Percentiles rank a stretch among this genome's conserved stretches.
Evolutionary conservation across 2,797 vertebrate species (phyloP).

Genomic region (Trematomus bernacchii): DNA sequence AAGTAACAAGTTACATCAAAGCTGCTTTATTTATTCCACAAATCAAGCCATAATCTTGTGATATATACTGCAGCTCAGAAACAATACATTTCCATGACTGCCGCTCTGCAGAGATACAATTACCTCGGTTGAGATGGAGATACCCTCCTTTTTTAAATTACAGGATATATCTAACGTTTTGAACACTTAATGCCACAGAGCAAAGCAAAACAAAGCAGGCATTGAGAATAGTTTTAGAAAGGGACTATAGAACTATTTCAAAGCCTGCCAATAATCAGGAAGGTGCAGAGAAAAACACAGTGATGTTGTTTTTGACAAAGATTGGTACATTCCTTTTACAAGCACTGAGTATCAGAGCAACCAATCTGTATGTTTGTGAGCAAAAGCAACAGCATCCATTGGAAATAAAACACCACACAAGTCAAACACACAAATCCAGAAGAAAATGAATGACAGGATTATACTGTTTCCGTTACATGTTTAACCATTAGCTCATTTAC

Average conservation of each 20-base stretch:
- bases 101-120: constrained; percentile 15
- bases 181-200: constrained; percentile 50
- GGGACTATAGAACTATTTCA: constrained; percentile 33
- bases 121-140: constrained; percentile 12
- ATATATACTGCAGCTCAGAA: constrained; percentile 8
- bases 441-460: constrained; percentile 31
- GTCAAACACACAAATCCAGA: constrained; percentile 23
- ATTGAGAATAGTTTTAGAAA: constrained; percentile 46
- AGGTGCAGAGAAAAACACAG: constrained; percentile 31
- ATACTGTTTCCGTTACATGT: constrained; percentile 13
- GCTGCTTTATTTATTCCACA: constrained; percentile 4
- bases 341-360: constrained; percentile 1
- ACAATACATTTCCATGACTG: constrained; percentile 8
- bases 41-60: constrained; percentile 18
- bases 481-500: constrained; percentile 31
- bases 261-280: constrained; percentile 60
- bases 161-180: constrained; percentile 30
- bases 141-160: constrained; percentile 25
- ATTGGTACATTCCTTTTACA: constrained; percentile 40
- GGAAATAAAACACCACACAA: not conserved
- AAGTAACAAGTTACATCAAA: not conserved
- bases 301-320: constrained; percentile 34
- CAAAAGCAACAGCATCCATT: constrained; percentile 28
- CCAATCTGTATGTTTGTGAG: constrained; percentile 48
- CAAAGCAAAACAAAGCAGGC: constrained; percentile 24